Conservation (phyloP, 23 tunicate genomes). For the Diplosoma virens region DNA sequence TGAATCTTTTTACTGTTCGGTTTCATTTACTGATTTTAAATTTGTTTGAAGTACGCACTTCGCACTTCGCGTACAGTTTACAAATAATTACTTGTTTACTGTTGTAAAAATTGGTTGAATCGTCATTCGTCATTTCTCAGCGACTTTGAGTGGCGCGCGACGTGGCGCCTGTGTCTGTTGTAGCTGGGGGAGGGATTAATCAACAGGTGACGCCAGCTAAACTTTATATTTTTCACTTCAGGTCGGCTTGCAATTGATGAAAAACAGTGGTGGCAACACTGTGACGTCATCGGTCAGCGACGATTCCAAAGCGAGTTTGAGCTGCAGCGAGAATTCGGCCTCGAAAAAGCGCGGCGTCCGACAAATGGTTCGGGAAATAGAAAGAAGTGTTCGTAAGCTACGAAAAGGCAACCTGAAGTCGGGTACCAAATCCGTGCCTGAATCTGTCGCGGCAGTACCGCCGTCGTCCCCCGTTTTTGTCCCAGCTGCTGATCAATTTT, state of each 20-base stretch:
- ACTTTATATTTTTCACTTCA: no score
- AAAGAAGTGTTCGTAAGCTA: slow-evolving; percentile 43
- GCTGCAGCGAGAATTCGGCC: background rate
- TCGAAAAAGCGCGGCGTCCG: slow-evolving; percentile 47
- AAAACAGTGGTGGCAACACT: background rate
- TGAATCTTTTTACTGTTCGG: no score
- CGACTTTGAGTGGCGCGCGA: no score
- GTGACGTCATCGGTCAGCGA: background rate
- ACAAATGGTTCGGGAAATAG: slow-evolving; percentile 66
- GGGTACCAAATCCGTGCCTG: background rate
- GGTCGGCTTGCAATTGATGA: slow-evolving; percentile 26
- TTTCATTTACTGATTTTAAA: no score
- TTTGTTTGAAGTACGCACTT: no score
- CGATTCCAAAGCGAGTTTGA: background rate
- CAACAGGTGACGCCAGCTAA: no score
- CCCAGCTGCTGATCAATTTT: background rate
- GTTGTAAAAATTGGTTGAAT: no score
- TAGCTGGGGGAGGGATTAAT: no score
- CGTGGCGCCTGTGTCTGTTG: no score
- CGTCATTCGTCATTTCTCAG: no score
- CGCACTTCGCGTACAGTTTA: no score
- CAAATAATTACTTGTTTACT: no score
- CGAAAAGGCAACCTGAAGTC: background rate
- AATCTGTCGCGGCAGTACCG: background rate
- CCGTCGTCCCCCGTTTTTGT: background rate